Conservation (phyloP, 1,140 invertebrate genomes). For the Bombus waltoni region DNA sequence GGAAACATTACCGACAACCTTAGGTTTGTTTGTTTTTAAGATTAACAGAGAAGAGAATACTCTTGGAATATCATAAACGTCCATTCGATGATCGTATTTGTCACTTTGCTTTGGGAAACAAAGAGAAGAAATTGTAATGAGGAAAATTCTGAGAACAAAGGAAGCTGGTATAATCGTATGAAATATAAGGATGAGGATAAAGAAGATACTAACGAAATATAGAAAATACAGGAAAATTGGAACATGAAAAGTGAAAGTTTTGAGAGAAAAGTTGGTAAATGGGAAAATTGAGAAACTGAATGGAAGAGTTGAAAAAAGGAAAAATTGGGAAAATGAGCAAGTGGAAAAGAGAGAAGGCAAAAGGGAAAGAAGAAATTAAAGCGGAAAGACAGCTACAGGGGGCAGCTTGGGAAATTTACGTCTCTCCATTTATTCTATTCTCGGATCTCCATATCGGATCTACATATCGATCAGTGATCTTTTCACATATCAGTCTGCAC, state of each 20-base stretch:
- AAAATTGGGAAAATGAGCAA: not conserved
- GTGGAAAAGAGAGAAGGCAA: not conserved
- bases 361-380: not conserved
- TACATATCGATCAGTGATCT: slow-evolving; percentile 65
- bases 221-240: not conserved
- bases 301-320: slow-evolving; percentile 3
- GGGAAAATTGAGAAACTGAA: not conserved
- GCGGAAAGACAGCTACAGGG: slow-evolving; percentile 37
- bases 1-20: not conserved
- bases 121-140: not conserved
- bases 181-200: not conserved
- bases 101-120: not conserved
- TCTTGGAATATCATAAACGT: not conserved
- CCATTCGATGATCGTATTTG: not conserved
- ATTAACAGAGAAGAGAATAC: too few species aligned
- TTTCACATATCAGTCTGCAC: slow-evolving; percentile 61
- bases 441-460: slow-evolving; percentile 57
- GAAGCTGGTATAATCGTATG: not conserved
- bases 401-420: slow-evolving; percentile 41
- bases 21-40: not conserved
- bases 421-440: slow-evolving; percentile 63
- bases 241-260: not conserved
- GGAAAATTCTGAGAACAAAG: not conserved
- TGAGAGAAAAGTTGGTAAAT: not conserved
- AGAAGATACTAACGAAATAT: not conserved